Percentiles rank a stretch among this genome's conserved stretches.
These are phyloP conservation scores for rabbit (Oryctolagus cuniculus) DNA, from an alignment of 2,113 vertebrate genomes.

Conservation along the genomic window mOryCun1.1 NC_091432.1:155991501-155992000, in stretches of 20 bases:
- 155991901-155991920: too few species aligned
- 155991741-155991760: neutral
- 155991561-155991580: neutral
- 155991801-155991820: neutral
- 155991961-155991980: too few species aligned
- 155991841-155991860: too few species aligned
- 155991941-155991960: too few species aligned
- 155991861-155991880: too few species aligned
- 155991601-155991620: neutral
- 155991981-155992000: too few species aligned
- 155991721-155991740: neutral
- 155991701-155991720: neutral
- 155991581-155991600: neutral
- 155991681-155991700: neutral
- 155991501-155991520: neutral
- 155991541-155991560: neutral
- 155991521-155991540: slow-evolving; percentile 1
- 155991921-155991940: too few species aligned
- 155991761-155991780: neutral
- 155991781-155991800: neutral
- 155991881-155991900: too few species aligned
- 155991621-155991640: neutral
- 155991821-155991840: neutral
- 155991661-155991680: neutral
- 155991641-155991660: neutral